Percentiles rank a stretch among this genome's conserved stretches.
Evolutionary conservation across 2,797 vertebrate genomes (phyloP).

Genomic region (Otolemur crassicaudatus): DNA sequence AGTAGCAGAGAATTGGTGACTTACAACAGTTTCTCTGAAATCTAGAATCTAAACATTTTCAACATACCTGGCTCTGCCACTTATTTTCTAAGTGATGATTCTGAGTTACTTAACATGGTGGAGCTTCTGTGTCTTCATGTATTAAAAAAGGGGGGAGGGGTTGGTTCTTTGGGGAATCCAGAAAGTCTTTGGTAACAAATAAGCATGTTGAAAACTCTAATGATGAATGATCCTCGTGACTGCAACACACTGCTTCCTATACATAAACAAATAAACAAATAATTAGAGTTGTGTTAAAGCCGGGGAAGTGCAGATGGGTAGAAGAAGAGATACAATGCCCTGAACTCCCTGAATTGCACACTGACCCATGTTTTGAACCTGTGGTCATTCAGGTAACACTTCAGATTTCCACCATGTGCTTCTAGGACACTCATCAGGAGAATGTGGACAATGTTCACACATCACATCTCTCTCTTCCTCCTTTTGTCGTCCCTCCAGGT

Average conservation of each 20-base stretch:
- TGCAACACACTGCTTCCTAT: neutral
- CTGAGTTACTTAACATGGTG: neutral
- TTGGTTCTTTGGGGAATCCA: neutral
- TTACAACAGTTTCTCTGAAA: constrained; percentile 23
- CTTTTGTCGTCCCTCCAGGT: neutral
- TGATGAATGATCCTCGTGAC: neutral
- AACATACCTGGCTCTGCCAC: neutral
- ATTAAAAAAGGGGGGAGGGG: neutral
- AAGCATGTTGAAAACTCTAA: neutral
- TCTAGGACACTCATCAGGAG: neutral
- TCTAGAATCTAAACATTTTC: neutral
- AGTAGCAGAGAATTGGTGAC: neutral
- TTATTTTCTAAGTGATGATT: neutral
- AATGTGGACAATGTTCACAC: neutral
- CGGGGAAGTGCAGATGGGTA: neutral
- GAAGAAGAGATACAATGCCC: neutral
- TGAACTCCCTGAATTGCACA: neutral
- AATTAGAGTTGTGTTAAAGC: neutral
- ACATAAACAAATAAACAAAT: neutral
- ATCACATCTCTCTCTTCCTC: neutral
- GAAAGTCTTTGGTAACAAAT: neutral
- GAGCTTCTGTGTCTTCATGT: neutral
- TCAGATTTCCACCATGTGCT: neutral
- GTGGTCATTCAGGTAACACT: neutral
- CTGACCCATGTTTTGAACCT: neutral